A percentile compares a stretch with the other conserved stretches of the same genome.
These are phyloP conservation scores for Rhorus exstirpatorius DNA, from an alignment of 2,888 invertebrate species.

Conservation along the genomic window DNA sequence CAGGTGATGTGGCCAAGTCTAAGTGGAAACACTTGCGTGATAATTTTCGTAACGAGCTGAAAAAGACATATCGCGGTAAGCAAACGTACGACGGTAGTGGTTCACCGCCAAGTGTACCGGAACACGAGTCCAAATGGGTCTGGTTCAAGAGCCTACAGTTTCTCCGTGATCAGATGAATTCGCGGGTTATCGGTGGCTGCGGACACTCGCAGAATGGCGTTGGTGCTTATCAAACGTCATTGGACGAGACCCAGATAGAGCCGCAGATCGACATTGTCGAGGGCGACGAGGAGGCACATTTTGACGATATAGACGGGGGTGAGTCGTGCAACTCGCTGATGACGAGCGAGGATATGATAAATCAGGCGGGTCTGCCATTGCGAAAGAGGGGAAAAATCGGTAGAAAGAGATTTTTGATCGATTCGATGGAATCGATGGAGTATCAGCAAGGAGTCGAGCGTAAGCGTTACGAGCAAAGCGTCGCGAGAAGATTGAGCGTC, in stretches of 20 bases:
- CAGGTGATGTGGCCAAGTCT: slow-evolving; percentile 80
- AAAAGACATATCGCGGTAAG: slow-evolving; percentile 79
- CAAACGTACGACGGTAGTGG: slow-evolving; percentile 73
- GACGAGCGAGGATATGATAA: slow-evolving; percentile 76
- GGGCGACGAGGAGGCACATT: slow-evolving; percentile 79
- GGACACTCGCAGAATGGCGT: slow-evolving; percentile 75
- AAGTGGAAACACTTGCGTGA: slow-evolving; percentile 81
- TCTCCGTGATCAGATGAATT: slow-evolving; percentile 80
- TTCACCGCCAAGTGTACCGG: slow-evolving; percentile 69
- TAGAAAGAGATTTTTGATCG: slow-evolving; percentile 75
- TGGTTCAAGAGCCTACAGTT: slow-evolving; percentile 80
- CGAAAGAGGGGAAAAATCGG: slow-evolving; percentile 75
- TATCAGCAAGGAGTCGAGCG: slow-evolving; percentile 76
- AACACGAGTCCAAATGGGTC: slow-evolving; percentile 81
- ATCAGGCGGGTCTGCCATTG: slow-evolving; percentile 74
- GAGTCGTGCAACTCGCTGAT: slow-evolving; percentile 79
- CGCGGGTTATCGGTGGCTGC: slow-evolving; percentile 76
- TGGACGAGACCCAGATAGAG: slow-evolving; percentile 79
- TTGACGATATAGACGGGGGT: slow-evolving; percentile 77
- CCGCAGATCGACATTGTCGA: slow-evolving; percentile 80
- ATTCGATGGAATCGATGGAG: slow-evolving; percentile 74
- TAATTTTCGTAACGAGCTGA: slow-evolving; percentile 80
- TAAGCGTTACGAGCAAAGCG: slow-evolving; percentile 74
- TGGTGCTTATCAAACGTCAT: slow-evolving; percentile 73
- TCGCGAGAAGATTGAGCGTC: slow-evolving; percentile 73